Conservation (phyloP, 2,888 invertebrate species). For the Torymus texanus region DNA sequence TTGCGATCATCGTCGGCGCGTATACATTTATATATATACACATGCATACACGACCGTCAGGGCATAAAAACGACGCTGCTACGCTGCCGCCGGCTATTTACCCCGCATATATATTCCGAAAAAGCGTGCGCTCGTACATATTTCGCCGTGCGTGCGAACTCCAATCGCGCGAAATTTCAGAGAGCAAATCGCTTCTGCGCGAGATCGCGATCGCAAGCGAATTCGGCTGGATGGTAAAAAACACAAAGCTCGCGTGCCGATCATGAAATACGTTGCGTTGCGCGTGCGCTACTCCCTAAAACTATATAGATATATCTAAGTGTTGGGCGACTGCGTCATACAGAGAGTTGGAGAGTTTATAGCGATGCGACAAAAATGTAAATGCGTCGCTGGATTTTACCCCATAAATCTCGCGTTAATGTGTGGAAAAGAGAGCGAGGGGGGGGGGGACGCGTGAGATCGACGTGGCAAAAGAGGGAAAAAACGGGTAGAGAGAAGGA, state of each 20-base stretch:
- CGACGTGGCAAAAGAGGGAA: constrained; percentile 20
- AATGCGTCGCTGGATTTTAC: constrained; percentile 70
- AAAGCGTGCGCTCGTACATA: constrained; percentile 44
- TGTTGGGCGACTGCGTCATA: constrained; percentile 25
- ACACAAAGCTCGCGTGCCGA: constrained; percentile 65
- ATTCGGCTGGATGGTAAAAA: constrained; percentile 12
- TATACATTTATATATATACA: background rate
- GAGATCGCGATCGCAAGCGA: constrained; percentile 47
- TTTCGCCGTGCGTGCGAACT: constrained; percentile 42
- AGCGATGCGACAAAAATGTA: constrained; percentile 75
- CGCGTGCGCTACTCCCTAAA: background rate
- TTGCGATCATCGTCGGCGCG: background rate
- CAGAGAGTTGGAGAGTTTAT: constrained; percentile 66
- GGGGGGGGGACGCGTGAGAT: constrained; percentile 25
- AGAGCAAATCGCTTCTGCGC: constrained; percentile 59
- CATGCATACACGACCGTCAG: background rate
- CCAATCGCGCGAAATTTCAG: constrained; percentile 57
- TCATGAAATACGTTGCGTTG: constrained; percentile 66
- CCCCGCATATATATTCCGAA: constrained; percentile 32
- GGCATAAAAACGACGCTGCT: constrained; percentile 53
- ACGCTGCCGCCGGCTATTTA: constrained; percentile 30
- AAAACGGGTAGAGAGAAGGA: background rate
- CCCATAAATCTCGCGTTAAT: constrained; percentile 74
- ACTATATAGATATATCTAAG: constrained; percentile 30
- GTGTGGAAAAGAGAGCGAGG: constrained; percentile 63